These are phyloP conservation scores for Euzophera pinguis DNA, from an alignment of 2,888 invertebrate genomes.

Conservation along the genomic window DNA sequence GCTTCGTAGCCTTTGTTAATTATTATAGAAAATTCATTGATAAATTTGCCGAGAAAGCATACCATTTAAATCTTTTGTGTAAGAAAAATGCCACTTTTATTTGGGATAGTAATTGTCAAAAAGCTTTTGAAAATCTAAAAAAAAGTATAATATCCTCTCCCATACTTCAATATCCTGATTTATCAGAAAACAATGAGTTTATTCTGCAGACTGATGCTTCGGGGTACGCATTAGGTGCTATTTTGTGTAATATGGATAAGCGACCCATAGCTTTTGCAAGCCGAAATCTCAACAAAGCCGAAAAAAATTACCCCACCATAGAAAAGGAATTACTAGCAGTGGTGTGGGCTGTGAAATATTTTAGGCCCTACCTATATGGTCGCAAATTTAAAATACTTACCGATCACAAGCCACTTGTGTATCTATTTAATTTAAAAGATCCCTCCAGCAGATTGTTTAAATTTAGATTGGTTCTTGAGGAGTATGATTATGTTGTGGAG, in stretches of 20 bases:
- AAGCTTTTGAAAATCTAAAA: background rate
- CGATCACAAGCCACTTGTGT: too few species aligned
- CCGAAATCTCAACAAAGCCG: too few species aligned
- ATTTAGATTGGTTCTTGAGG: background rate
- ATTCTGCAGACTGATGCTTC: too few species aligned
- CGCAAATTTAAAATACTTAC: conserved; percentile 10
- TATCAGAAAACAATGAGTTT: conserved; percentile 13
- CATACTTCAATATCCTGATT: too few species aligned
- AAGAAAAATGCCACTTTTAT: background rate
- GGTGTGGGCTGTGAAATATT: too few species aligned
- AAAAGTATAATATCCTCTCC: conserved; percentile 12
- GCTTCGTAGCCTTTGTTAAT: conserved; percentile 1
- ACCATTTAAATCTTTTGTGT: background rate
- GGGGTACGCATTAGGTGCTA: too few species aligned
- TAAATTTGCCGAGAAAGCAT: background rate
- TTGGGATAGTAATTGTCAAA: background rate
- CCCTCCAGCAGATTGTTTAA: background rate
- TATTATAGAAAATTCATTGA: conserved; percentile 18
- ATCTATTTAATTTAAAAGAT: background rate
- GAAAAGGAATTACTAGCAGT: too few species aligned
- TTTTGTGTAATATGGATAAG: conserved; percentile 11
- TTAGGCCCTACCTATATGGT: background rate
- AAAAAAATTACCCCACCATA: too few species aligned
- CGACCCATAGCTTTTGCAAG: conserved; percentile 12
- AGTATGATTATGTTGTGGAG: conserved; percentile 7